Evolutionary conservation across 2,888 invertebrate genomes (phyloP), one percentile per base, ranked within the genome.

Genomic region (Erannis defoliaria): DNA sequence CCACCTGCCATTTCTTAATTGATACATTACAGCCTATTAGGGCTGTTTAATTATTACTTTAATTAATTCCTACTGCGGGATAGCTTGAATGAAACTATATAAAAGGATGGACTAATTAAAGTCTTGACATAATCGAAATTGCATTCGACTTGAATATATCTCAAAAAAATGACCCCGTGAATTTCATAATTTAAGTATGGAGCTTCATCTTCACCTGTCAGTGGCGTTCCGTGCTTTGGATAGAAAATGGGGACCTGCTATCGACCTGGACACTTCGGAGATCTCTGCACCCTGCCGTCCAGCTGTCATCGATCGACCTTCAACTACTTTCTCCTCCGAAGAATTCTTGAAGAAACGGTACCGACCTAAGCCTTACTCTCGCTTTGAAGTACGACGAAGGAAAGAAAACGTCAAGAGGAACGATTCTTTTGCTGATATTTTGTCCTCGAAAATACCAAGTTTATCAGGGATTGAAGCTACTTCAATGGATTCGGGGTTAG

Each of bases 281-380:
- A 75, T 75, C 4, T 62, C 71, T 0, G 33, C 64, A 0, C 71
- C 78, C 0, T 84, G 81, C 62, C 38, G 72, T 1, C 82, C 83
- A 12, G 84, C 81, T 14, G 64, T 77, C 1, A 60, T 86, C 0
- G 86, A 89, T 2, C 58, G 56, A 16, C 72, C 80, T 2, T 71
- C 72, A 1, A 73, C 78, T 0, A 88, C 86, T 0, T 88, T 86
- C 51, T 86, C 84, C 1, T 86, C 86, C 0, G 87, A 88, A 67
- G 82, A 84, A 40, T 87, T 74, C 54, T 64, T 88, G 45, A 78
- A 54, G 45, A 77, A 62, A 63, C 78, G 76, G 26, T 60, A 55
- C 5, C 71, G 77, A 8, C 64, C 68, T 0, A 79, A 62, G 42
- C 79, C 79, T 0, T 81, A 82, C 38, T 77, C 76, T 4, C 68